Percentiles rank a stretch among this genome's conserved stretches.
Evolutionary conservation across 2,888 invertebrate species (phyloP).

Genomic region (Bembecia ichneumoniformis): DNA sequence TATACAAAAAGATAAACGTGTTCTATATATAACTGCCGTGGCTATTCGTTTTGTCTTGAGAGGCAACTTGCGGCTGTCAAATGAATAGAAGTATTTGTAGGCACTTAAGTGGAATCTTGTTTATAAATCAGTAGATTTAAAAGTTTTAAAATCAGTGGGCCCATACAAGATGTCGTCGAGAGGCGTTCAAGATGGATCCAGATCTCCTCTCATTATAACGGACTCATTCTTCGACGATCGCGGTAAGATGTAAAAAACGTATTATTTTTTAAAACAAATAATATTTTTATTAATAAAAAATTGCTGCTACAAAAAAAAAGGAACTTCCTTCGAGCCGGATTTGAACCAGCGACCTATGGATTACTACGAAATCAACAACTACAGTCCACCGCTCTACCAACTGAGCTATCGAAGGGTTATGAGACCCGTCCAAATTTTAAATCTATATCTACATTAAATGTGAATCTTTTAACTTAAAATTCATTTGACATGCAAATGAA

Average conservation of each 20-base stretch:
- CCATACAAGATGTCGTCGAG: slow-evolving; percentile 45
- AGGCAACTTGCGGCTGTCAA: no score
- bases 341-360: slow-evolving; percentile 77
- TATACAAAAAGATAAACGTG: no score
- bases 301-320: slow-evolving; percentile 25
- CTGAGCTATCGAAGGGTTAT: slow-evolving; percentile 17
- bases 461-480: no score
- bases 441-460: no score
- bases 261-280: slow-evolving; percentile 1
- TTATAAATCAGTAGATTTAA: not conserved
- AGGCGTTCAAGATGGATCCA: slow-evolving; percentile 57
- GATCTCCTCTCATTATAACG: slow-evolving; percentile 52
- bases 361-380: slow-evolving; percentile 23
- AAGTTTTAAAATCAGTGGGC: not conserved
- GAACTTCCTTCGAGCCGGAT: slow-evolving; percentile 73
- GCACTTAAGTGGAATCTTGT: no score
- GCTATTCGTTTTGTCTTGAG: no score
- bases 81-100: no score
- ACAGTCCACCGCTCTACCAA: slow-evolving; percentile 22
- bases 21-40: no score
- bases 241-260: slow-evolving; percentile 30
- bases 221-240: slow-evolving; percentile 64
- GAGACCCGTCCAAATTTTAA: no score
- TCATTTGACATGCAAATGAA: no score
- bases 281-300: slow-evolving; percentile 1